Evolutionary conservation across 2,113 vertebrate species (phyloP).

Genomic region (Brachionichthys hirsutus): DNA sequence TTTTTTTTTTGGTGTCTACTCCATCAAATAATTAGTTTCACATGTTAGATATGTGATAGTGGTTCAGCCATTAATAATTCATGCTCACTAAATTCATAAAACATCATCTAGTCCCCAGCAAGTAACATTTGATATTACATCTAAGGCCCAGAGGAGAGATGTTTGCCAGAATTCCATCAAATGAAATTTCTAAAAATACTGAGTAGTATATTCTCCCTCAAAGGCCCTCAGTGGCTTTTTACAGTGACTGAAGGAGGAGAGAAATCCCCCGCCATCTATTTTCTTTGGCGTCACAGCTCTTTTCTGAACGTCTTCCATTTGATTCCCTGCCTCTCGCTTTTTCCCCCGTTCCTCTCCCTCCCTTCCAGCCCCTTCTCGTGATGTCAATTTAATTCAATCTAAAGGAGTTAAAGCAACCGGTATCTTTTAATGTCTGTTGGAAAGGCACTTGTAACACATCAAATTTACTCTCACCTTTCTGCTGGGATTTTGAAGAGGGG

Average conservation of each 20-base stretch:
- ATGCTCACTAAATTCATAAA: conserved; percentile 78
- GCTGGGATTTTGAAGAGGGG: conserved; percentile 60
- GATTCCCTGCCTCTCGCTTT: conserved; percentile 77
- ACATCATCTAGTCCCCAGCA: conserved; percentile 75
- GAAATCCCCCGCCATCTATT: conserved; percentile 81
- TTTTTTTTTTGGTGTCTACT: conserved; percentile 22
- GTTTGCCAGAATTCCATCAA: conserved; percentile 79
- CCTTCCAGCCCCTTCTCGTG: conserved; percentile 67
- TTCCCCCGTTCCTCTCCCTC: conserved; percentile 26
- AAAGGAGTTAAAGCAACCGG: conserved; percentile 78
- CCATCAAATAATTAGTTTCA: conserved; percentile 69
- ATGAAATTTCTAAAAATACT: conserved; percentile 79
- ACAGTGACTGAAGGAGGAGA: conserved; percentile 68
- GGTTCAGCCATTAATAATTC: conserved; percentile 74
- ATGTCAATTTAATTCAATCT: conserved; percentile 84
- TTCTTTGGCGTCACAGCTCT: conserved; percentile 85
- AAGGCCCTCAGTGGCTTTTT: conserved; percentile 69
- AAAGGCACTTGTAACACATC: conserved; percentile 81
- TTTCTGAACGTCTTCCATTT: conserved; percentile 91
- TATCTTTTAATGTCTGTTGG: conserved; percentile 73
- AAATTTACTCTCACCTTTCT: conserved; percentile 85
- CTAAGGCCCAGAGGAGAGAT: conserved; percentile 76
- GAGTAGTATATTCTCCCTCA: conserved; percentile 71
- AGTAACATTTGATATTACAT: conserved; percentile 82
- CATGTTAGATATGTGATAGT: conserved; percentile 71